Evolutionary conservation across 1,140 invertebrate species (phyloP).

Genomic region (Chionoecetes opilio): DNA sequence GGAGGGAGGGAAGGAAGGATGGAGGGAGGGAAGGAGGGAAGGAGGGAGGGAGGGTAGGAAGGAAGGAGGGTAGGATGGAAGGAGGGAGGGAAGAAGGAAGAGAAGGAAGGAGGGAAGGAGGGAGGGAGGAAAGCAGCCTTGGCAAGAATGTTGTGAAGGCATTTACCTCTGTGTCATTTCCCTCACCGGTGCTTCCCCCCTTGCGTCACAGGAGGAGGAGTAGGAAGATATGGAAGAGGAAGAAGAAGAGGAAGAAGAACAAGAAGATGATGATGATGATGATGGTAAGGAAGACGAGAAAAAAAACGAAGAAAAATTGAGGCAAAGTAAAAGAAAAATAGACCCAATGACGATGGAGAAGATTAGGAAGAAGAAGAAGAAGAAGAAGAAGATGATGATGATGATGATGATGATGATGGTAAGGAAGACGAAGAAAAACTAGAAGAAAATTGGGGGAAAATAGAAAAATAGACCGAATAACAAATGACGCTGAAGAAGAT

Average conservation of each 20-base stretch:
- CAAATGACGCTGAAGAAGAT: too few relatives aligned
- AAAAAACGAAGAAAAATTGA: neutral
- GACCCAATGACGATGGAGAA: too few relatives aligned
- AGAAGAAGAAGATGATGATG: too few relatives aligned
- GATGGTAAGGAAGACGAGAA: neutral
- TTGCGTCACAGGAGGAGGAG: conserved; percentile 18
- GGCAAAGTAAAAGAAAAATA: neutral
- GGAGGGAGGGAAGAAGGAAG: neutral
- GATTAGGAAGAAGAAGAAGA: too few relatives aligned
- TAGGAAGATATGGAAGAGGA: neutral
- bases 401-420: too few relatives aligned
- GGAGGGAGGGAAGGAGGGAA: conserved; percentile 28
- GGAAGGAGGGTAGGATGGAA: neutral
- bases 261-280: neutral
- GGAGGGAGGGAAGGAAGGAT: conserved; percentile 30
- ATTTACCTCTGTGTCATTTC: neutral
- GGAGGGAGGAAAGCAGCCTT: conserved; percentile 27
- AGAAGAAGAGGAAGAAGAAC: neutral
- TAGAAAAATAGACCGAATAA: too few relatives aligned
- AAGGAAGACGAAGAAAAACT: too few relatives aligned
- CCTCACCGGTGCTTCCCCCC: neutral
- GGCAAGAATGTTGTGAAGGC: neutral
- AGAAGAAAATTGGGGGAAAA: too few relatives aligned
- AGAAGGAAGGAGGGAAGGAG: neutral
- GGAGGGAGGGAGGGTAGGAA: conserved; percentile 4